Evolutionary conservation across 2,888 invertebrate genomes (phyloP).

Genomic region (Cacoxenus indagator): DNA sequence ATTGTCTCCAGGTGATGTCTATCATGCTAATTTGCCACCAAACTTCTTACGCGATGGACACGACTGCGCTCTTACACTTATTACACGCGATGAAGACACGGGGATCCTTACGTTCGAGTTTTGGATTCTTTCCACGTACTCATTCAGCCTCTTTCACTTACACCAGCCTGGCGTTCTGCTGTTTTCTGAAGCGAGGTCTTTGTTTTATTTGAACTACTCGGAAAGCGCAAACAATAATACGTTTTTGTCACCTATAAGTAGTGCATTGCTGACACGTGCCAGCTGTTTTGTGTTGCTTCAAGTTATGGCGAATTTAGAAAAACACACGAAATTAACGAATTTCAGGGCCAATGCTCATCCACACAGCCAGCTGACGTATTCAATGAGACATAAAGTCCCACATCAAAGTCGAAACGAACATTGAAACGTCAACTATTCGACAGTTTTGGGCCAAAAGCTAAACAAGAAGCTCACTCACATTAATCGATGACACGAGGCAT

Average conservation of each 20-base stretch:
- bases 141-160: no score
- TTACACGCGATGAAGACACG: no score
- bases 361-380: background rate
- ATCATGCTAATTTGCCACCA: no score
- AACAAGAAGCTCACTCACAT: conserved; percentile 27
- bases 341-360: background rate
- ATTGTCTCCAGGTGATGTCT: no score
- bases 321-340: background rate
- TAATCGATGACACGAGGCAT: conserved; percentile 4
- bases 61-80: no score
- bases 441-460: conserved; percentile 42
- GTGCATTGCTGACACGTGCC: background rate
- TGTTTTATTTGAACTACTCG: no score
- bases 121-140: no score
- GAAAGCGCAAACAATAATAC: background rate
- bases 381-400: background rate
- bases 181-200: no score
- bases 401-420: conserved; percentile 15
- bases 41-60: no score
- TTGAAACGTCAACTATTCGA: conserved; percentile 44
- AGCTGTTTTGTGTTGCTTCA: background rate
- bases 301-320: background rate
- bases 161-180: no score
- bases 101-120: no score
- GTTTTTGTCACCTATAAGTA: background rate